phyloP scores from a whole-genome alignment of 2,113 vertebrate species.

The Planiliza haematocheilus region DNA sequence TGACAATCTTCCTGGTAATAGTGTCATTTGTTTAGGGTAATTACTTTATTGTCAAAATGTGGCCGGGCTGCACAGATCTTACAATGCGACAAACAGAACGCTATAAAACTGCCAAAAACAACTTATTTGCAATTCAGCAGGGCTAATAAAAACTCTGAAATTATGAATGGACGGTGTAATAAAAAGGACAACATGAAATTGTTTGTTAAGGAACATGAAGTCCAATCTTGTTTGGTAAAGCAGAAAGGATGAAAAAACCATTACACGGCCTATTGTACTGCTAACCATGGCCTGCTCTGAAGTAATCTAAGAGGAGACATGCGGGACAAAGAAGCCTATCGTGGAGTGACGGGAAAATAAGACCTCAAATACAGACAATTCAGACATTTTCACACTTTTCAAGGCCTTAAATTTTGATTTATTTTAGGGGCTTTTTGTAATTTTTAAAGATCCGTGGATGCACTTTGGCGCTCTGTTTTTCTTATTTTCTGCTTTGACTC shows the following conservation, averaged over 20 bases:
- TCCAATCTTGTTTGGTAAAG: conserved; percentile 67
- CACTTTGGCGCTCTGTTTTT: conserved; percentile 20
- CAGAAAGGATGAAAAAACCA: conserved; percentile 72
- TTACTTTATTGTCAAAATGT: conserved; percentile 66
- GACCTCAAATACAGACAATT: conserved; percentile 42
- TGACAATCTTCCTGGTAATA: conserved; percentile 44
- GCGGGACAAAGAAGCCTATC: conserved; percentile 56
- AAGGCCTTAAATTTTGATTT: conserved; percentile 54
- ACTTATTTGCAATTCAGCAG: conserved; percentile 50
- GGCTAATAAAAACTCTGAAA: conserved; percentile 49
- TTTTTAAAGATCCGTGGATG: conserved; percentile 38
- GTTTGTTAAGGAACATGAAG: conserved; percentile 65
- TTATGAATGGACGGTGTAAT: conserved; percentile 53
- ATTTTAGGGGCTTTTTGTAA: conserved; percentile 55
- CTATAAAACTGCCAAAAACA: conserved; percentile 53
- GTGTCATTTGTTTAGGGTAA: conserved; percentile 71
- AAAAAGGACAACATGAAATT: conserved; percentile 61
- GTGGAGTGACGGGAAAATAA: conserved; percentile 33
- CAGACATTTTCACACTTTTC: conserved; percentile 41
- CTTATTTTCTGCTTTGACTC: conserved; percentile 45
- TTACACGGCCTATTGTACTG: conserved; percentile 37
- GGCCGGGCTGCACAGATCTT: conserved; percentile 50
- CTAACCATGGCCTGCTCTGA: conserved; percentile 33
- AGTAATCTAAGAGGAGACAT: conserved; percentile 45
- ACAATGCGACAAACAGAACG: conserved; percentile 46